Evolutionary conservation across 2,797 vertebrate species (phyloP).

Genomic region (Synaphobranchus kaupii): DNA sequence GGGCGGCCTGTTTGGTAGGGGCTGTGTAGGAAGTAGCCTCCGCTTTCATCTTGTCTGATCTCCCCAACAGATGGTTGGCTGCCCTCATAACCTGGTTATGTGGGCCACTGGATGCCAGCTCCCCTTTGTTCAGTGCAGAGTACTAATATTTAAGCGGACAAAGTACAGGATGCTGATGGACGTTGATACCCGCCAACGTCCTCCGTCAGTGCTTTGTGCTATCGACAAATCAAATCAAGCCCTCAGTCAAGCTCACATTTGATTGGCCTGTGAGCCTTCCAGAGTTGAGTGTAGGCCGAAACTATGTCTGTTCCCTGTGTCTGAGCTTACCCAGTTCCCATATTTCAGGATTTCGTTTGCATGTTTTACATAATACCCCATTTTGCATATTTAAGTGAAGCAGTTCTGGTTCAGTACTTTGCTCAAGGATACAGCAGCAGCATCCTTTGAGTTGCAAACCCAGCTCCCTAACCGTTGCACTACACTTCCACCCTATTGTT

Average conservation of each 20-base stretch:
- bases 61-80: not conserved
- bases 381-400: not conserved
- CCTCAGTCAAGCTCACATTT: not conserved
- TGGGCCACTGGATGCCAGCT: not conserved
- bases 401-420: not conserved
- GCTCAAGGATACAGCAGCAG: not conserved
- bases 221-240: not conserved
- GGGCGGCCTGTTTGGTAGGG: not conserved
- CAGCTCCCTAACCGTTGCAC: constrained; percentile 73
- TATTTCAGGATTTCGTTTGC: not conserved
- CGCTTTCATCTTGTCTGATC: not conserved
- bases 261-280: not conserved
- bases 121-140: not conserved
- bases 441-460: not conserved
- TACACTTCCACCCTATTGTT: constrained; percentile 70
- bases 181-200: not conserved
- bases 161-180: not conserved
- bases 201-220: too few species aligned
- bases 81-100: not conserved
- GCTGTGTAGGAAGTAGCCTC: not conserved
- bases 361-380: not conserved
- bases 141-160: not conserved
- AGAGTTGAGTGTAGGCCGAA: not conserved
- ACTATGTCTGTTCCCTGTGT: not conserved
- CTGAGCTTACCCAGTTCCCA: not conserved